Base-by-base conservation (phyloP, 2,888 invertebrate species). In the Rugalucina vietnamica region DNA sequence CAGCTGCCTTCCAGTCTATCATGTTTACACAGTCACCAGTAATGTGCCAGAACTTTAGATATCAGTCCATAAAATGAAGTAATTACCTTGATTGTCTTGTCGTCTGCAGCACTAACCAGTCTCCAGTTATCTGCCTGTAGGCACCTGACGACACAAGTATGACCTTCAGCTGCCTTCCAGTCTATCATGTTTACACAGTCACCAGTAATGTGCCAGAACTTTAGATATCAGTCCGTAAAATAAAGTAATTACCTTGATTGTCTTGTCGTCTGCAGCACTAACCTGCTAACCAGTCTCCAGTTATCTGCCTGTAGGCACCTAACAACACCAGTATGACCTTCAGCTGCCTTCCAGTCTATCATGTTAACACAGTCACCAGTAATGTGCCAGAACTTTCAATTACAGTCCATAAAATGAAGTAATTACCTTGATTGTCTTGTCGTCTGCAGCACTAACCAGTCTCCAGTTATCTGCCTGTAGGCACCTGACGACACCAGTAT, bases 251-350 rank as follows among this genome's bases (percentile, higher is more conserved):
- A 95, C 95, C 94, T 96, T 96, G 49, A 96, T 92, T 12, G 96
- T 96, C 88, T 95, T 95, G 90, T 96, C 96, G 92, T 96, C 96
- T 14, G 95, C 95, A 43, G 95, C 96, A 93, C 95, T 95, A n/a
- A n/a, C n/a, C n/a, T n/a, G n/a, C n/a, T n/a, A 49, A 96, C 95
- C n/a, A 96, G 94, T 50, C 95, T 91, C 95, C 95, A 95, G 36
- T 94, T 93, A 90, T 96, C 96, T 1, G 95, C 95, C 89, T 96
- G 95, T 39, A 96, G 89, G 92, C 95, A 95, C 71, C 95, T 94
- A 85, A n/a, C n/a, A n/a, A n/a, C n/a, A n/a, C n/a, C n/a, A n/a
- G n/a, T n/a, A n/a, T n/a, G n/a, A n/a, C n/a, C n/a, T n/a, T 96
- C 96, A 14, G 95, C 95, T 65, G 94, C 95, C 92, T 95, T 95